phyloP scores from a whole-genome alignment of 2,113 vertebrate species.

The Albula glossodonta region DNA sequence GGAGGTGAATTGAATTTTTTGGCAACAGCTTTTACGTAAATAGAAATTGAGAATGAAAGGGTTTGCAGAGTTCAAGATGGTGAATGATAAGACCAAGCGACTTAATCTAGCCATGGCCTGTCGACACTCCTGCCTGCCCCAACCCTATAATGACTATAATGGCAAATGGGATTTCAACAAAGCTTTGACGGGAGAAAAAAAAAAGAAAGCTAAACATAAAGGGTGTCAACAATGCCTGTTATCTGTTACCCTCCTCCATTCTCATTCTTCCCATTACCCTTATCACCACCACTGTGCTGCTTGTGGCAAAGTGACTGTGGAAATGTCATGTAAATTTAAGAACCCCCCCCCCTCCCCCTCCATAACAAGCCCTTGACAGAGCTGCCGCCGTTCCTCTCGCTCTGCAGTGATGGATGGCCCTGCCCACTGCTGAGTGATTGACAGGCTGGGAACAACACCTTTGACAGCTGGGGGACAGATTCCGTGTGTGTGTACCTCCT shows the following conservation, averaged over 20 bases:
- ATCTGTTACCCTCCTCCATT: slow-evolving; percentile 64
- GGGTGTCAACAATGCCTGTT: slow-evolving; percentile 72
- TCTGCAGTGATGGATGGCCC: slow-evolving; percentile 66
- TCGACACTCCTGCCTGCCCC: no score
- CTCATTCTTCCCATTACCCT: slow-evolving; percentile 62
- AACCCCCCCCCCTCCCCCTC: slow-evolving; percentile 63
- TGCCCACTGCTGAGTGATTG: slow-evolving; percentile 72
- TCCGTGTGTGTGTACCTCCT: no score
- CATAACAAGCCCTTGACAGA: slow-evolving; percentile 46
- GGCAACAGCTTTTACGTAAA: no score
- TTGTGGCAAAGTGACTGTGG: slow-evolving; percentile 62
- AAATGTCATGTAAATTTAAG: slow-evolving; percentile 62
- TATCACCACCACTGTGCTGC: slow-evolving; percentile 76
- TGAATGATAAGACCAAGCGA: no score
- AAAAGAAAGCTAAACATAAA: slow-evolving; percentile 59
- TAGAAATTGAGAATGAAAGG: no score
- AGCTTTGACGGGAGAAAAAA: no score
- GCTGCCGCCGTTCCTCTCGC: slow-evolving; percentile 44
- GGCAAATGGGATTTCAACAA: no score
- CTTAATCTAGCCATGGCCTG: no score
- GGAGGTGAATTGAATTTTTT: no score
- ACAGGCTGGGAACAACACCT: slow-evolving; percentile 59
- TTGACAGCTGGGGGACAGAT: slow-evolving; percentile 55
- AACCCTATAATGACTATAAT: no score
- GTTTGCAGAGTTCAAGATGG: no score